These are phyloP conservation scores for Pocillopora damicornis DNA, from an alignment of 64 coral and sea anemone species.

Conservation along the genomic window DNA sequence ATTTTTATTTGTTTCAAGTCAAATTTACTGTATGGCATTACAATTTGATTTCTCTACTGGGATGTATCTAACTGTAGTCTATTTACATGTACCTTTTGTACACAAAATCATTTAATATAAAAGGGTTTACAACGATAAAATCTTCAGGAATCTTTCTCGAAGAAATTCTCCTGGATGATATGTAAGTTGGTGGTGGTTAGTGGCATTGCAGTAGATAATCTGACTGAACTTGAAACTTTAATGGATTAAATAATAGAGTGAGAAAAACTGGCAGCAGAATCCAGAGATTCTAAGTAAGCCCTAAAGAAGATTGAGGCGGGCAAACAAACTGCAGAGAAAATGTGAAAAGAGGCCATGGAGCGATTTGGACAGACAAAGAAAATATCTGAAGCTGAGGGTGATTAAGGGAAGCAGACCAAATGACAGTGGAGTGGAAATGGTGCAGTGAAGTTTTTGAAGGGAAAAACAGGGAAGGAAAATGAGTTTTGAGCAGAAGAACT, in stretches of 20 bases:
- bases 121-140: constrained; percentile 16
- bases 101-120: constrained; percentile 11
- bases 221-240: constrained; percentile 27
- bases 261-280: constrained; percentile 15
- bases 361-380: constrained; percentile 47
- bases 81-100: constrained; percentile 21
- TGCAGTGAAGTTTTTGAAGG: neutral
- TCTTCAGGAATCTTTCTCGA: constrained; percentile 19
- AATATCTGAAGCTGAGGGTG: constrained; percentile 16
- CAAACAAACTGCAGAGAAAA: constrained; percentile 20
- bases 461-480: constrained; percentile 7
- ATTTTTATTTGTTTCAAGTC: neutral
- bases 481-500: constrained; percentile 2
- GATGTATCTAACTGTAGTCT: constrained; percentile 11
- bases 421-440: too few relatives aligned
- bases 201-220: neutral
- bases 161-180: neutral
- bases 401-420: constrained; percentile 3
- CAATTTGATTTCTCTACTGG: constrained; percentile 17
- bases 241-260: constrained; percentile 2
- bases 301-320: constrained; percentile 25
- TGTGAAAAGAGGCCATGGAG: constrained; percentile 35
- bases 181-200: constrained; percentile 23
- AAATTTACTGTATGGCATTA: neutral
- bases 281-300: constrained; percentile 17